phyloP scores from a whole-genome alignment of 1,140 invertebrate genomes.

The Drosophila leontia region DNA sequence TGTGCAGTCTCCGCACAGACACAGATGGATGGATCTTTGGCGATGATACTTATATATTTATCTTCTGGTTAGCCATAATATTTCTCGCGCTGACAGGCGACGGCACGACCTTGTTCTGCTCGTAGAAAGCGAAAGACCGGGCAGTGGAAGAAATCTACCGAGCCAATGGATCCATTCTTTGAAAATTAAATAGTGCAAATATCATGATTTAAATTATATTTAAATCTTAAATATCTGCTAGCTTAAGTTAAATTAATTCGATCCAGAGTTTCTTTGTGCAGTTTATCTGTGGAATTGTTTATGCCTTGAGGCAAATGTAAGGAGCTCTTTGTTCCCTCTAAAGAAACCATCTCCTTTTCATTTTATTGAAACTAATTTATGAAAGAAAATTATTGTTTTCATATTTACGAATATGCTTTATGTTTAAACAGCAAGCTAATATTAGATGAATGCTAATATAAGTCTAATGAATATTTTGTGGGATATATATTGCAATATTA shows the following conservation, averaged over 20 bases:
- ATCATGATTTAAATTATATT: not conserved
- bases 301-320: not conserved
- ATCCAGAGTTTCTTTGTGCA: not conserved
- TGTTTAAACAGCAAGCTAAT: not conserved
- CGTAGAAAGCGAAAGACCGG: conserved; percentile 71
- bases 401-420: too few species aligned
- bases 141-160: conserved; percentile 38
- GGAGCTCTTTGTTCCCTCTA: not conserved
- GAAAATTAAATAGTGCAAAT: conserved; percentile 6
- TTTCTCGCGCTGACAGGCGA: conserved; percentile 72
- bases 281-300: not conserved
- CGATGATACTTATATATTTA: conserved; percentile 59
- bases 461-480: not conserved
- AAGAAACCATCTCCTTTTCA: not conserved
- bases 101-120: conserved; percentile 73
- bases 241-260: not conserved
- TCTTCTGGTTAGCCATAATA: conserved; percentile 76
- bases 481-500: not conserved
- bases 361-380: not conserved
- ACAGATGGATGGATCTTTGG: conserved; percentile 12
- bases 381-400: not conserved
- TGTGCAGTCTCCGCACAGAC: conserved; percentile 41
- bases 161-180: conserved; percentile 3
- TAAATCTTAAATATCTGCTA: not conserved
- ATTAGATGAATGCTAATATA: not conserved